Base-by-base conservation (phyloP, 2,797 vertebrate genomes). In the Tapirus indicus region DNA sequence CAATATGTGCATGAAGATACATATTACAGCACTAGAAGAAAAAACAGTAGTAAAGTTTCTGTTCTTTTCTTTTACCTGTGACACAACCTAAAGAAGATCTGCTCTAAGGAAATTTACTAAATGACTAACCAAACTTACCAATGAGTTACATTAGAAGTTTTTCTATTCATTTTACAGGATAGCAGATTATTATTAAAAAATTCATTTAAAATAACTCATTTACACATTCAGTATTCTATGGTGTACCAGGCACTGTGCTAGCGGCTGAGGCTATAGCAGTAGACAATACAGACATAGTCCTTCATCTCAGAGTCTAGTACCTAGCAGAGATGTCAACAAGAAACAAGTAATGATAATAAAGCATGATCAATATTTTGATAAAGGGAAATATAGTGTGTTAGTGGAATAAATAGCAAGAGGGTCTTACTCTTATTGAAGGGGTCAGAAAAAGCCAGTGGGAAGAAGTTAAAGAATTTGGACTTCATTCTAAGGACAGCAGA, bases 311-410 rank as follows among this genome's bases (percentile, higher is more conserved):
- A 80, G 78, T 25, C 79, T 47, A n/a, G 4, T 47, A 58, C 44
- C 49, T 68, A 72, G 32, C n/a, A 92, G 74, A 82, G 71, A 92
- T 35, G 54, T 72, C 52, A 78, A 54, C 23, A 86, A 79, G 44
- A 94, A 88, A 94, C 14, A 95, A 85, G 35, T 10, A 94, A 89
- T 86, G 35, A 86, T 7, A 52, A 91, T n/a, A 86, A 49, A 93
- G 44, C 17, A 89, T 35, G 80, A 58, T 23, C 69, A 86, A 41
- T 49, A 89, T n/a, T 85, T 29, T 47, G 64, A 91, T 47, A 91
- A 74, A 83, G 68, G 38, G 38, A 69, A 72, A 88, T 72, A 66
- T 0, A 13, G 69, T 17, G 17, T 58, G 47, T 52, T 90, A 35
- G 5, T 8, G 64, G 68, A 52, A 91, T 82, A 56, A 75, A 60